These are phyloP conservation scores for Troides helena DNA, from an alignment of 2,888 invertebrate species.

Conservation along the genomic window DNA sequence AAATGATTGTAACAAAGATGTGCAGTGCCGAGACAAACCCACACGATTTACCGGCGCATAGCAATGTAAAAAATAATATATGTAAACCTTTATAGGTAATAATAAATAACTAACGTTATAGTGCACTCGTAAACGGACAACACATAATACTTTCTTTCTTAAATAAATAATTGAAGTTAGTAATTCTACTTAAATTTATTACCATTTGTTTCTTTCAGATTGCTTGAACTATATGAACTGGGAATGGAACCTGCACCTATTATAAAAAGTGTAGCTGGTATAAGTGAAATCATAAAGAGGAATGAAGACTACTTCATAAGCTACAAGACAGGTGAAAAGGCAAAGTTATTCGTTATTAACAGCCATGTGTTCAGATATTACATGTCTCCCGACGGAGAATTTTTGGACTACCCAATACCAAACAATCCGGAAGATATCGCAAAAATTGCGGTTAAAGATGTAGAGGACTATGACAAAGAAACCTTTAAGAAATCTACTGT, in stretches of 20 bases:
- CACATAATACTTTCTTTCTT: no score
- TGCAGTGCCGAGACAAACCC: no score
- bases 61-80: no score
- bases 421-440: slow-evolving; percentile 55
- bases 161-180: no score
- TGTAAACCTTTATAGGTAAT: no score
- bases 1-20: no score
- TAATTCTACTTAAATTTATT: no score
- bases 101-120: no score
- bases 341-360: slow-evolving; percentile 59
- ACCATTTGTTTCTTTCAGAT: neutral
- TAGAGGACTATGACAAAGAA: slow-evolving; percentile 53
- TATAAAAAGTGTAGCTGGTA: slow-evolving; percentile 40
- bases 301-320: slow-evolving; percentile 50
- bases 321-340: slow-evolving; percentile 56
- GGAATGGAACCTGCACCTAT: neutral
- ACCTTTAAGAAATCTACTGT: slow-evolving; percentile 54
- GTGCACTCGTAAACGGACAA: no score
- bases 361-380: slow-evolving; percentile 66
- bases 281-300: slow-evolving; percentile 51
- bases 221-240: neutral
- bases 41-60: no score
- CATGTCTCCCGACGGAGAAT: slow-evolving; percentile 61
- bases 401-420: slow-evolving; percentile 62
- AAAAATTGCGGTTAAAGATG: slow-evolving; percentile 56